phyloP scores from a whole-genome alignment of 2,888 invertebrate genomes.

The Ormyrus pomaceus region DNA sequence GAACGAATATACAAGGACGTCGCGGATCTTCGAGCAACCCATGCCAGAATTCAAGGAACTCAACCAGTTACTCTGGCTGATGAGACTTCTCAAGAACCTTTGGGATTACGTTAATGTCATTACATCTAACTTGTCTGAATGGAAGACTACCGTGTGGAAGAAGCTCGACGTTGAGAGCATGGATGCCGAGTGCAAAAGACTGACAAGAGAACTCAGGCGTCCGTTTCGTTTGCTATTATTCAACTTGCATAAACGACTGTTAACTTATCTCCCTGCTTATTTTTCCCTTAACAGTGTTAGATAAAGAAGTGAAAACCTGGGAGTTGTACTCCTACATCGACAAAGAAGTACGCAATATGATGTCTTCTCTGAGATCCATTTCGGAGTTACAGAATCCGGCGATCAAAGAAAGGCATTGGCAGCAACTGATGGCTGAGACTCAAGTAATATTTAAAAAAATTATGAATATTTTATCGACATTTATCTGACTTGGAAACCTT shows the following conservation, averaged over 20 bases:
- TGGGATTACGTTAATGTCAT: conserved; percentile 94
- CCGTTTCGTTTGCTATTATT: conserved; percentile 57
- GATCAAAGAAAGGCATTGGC: conserved; percentile 95
- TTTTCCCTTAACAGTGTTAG: conserved; percentile 73
- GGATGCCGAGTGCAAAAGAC: conserved; percentile 96
- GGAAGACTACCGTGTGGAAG: conserved; percentile 96
- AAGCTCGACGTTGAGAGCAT: conserved; percentile 95
- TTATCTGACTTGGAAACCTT: too few species aligned
- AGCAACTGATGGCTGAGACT: conserved; percentile 94
- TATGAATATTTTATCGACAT: conserved; percentile 9
- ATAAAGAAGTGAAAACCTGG: conserved; percentile 83
- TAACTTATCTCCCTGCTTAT: background rate
- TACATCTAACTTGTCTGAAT: conserved; percentile 89
- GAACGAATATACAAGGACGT: conserved; percentile 83
- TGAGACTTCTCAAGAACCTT: conserved; percentile 86
- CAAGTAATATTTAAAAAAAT: conserved; percentile 78
- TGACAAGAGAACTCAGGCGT: conserved; percentile 90
- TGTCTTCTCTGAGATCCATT: conserved; percentile 94
- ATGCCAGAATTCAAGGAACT: conserved; percentile 89
- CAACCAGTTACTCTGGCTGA: conserved; percentile 85
- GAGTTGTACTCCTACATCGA: conserved; percentile 89
- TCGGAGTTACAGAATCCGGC: conserved; percentile 96
- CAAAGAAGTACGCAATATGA: conserved; percentile 90
- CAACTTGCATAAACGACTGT: too few species aligned
- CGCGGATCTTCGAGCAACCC: conserved; percentile 89